These are phyloP conservation scores for Graphium colonna DNA, from an alignment of 2,888 invertebrate genomes.

Conservation along the genomic window DNA sequence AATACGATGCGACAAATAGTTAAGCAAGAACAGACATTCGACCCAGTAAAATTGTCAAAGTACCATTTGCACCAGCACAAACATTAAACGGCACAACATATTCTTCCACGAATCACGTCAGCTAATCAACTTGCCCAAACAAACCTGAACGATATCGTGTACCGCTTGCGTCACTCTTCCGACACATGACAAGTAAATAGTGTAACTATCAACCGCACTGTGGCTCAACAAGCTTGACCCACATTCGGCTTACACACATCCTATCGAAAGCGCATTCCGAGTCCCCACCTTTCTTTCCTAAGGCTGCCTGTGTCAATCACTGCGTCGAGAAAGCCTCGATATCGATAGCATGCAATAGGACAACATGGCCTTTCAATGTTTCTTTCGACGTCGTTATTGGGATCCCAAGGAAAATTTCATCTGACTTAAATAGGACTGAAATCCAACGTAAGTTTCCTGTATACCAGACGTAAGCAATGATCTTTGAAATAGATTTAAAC, in stretches of 20 bases:
- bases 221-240: conserved; percentile 47
- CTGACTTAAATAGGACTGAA: no score
- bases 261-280: conserved; percentile 41
- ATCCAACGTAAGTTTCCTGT: no score
- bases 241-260: conserved; percentile 45
- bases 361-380: no score
- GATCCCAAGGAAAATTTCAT: not conserved
- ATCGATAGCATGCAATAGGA: not conserved
- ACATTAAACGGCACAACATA: no score
- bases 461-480: no score
- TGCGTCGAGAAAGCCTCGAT: not conserved
- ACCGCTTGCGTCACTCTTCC: conserved; percentile 18
- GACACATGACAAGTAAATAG: conserved; percentile 22
- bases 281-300: conserved; percentile 20
- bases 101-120: conserved; percentile 5
- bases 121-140: conserved; percentile 15
- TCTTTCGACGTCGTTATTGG: no score
- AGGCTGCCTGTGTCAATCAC: not conserved
- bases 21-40: no score
- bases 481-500: no score
- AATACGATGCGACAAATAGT: no score
- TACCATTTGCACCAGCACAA: not conserved
- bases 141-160: conserved; percentile 9
- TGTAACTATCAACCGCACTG: conserved; percentile 25
- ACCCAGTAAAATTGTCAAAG: no score